Evolutionary conservation across 92 coral and sea anemone species (phyloP), one percentile per base, ranked within the genome.

Genomic region (Plumapathes pennacea): DNA sequence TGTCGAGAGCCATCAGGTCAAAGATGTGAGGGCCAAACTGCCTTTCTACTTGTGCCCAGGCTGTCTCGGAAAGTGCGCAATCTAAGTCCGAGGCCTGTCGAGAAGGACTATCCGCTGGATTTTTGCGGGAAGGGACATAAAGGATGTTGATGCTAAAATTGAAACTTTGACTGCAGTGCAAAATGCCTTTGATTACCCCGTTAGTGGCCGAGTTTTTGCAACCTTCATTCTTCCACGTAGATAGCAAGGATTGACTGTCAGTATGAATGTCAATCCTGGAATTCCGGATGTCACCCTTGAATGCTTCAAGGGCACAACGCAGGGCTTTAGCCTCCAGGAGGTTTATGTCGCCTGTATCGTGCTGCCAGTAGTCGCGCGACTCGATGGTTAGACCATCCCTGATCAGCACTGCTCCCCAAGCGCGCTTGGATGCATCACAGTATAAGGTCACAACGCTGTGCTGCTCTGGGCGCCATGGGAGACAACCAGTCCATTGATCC

Each of bases 1-100:
- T 80, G 54, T 79, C 78, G 30, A 78, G 49, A 8, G 85, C 46
- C 71, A 66, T 61, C 2, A 78, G 62, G 32, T 71, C 76, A 28
- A 80, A 80, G 6, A 70, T 18, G 57, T 73, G 81, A 5, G 82
- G 82, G 9, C 81, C 59, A 21, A 59, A 81, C 4, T 28, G 5
- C 1, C 67, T 37, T n/a, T 73, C 77, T 17, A 81, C 64, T 21
- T 1, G 10, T 8, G 10, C 10, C 82, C 82, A 81, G 11, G 70
- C 64, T 5, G 10, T 6, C 25, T 39, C 12, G 9, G 77, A 13
- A 15, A 72, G 58, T 59, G 21, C 54, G 27, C 68, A 79, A 25
- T 79, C 85, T 0, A 61, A 33, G 21, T 70, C 65, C 0, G 68
- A 62, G 13, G 21, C 29, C 56, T 6, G 4, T 11, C 80, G 31